Conservation (phyloP, 1,140 invertebrate species). For the Aphelenchoides fujianensis region DNA sequence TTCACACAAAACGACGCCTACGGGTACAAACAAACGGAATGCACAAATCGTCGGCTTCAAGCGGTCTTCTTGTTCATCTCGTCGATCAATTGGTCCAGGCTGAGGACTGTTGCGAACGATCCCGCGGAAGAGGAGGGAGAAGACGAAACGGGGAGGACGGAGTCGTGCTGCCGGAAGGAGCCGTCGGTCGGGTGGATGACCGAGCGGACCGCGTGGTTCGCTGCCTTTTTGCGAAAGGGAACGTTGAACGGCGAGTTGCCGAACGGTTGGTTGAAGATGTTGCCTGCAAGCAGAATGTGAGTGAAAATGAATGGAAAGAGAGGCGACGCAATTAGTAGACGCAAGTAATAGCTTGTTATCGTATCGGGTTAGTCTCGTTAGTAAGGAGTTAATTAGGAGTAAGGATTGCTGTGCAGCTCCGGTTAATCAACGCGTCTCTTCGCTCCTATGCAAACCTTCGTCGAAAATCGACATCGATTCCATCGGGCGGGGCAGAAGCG, state of each 20-base stretch:
- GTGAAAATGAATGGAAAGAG: background rate
- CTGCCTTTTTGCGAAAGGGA: constrained; percentile 5
- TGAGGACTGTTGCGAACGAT: background rate
- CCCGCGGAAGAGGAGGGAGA: no score
- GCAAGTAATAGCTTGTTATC: no score
- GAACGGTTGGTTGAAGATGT: background rate
- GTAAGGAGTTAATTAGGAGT: background rate
- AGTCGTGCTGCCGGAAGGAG: background rate
- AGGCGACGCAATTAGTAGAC: no score
- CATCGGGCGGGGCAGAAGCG: background rate
- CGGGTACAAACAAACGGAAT: no score
- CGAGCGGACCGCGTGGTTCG: background rate
- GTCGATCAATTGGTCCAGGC: background rate
- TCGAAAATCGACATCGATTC: background rate
- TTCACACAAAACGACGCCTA: no score
- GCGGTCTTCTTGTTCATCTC: background rate
- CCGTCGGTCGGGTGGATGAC: background rate
- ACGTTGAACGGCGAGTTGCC: background rate
- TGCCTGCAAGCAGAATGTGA: background rate
- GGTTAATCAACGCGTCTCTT: background rate
- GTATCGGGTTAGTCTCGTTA: background rate
- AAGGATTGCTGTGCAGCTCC: background rate
- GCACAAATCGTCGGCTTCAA: background rate
- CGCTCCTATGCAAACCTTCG: constrained; percentile 3
- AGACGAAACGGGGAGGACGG: no score